These are phyloP conservation scores for Nannoperca obscura DNA, from an alignment of 2,797 vertebrate genomes.

Conservation along the genomic window DNA sequence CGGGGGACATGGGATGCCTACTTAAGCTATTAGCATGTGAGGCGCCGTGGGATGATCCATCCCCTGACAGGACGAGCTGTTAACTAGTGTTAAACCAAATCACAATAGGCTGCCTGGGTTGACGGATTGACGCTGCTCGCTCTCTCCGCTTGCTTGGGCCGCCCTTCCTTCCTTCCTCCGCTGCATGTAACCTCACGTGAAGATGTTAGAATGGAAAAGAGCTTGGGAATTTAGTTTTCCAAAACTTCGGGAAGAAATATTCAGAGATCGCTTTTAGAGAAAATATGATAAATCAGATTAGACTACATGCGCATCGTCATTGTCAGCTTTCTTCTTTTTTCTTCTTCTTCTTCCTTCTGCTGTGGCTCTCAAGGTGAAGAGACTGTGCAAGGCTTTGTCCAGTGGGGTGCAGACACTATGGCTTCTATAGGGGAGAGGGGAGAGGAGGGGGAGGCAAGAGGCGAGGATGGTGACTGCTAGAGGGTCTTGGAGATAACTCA, in stretches of 20 bases:
- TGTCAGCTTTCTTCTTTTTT: conserved; percentile 7
- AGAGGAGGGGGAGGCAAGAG: conserved; percentile 16
- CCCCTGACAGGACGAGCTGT: conserved; percentile 81
- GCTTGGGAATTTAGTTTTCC: conserved; percentile 41
- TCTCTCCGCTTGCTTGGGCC: conserved; percentile 47
- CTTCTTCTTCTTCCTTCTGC: conserved; percentile 27
- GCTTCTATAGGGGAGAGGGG: conserved; percentile 60
- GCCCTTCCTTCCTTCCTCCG: conserved; percentile 34
- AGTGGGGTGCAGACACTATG: conserved; percentile 61
- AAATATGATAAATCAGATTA: conserved; percentile 19
- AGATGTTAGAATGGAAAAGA: conserved; percentile 20
- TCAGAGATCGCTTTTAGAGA: not conserved
- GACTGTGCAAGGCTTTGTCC: conserved; percentile 57
- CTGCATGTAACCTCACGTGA: conserved; percentile 10
- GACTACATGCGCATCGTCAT: conserved; percentile 11
- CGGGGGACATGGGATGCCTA: conserved; percentile 84
- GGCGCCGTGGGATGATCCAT: conserved; percentile 79
- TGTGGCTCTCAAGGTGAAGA: conserved; percentile 60
- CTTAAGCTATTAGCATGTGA: conserved; percentile 88
- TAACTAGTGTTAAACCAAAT: conserved; percentile 80
- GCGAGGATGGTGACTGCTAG: conserved; percentile 24
- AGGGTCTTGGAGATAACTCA: conserved; percentile 58
- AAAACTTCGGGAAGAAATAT: conserved; percentile 49
- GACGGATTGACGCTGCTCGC: conserved; percentile 76
- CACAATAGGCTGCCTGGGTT: conserved; percentile 77